These are phyloP conservation scores for Drosophila birchii DNA, from an alignment of 2,888 invertebrate species.

Conservation along the genomic window DNA sequence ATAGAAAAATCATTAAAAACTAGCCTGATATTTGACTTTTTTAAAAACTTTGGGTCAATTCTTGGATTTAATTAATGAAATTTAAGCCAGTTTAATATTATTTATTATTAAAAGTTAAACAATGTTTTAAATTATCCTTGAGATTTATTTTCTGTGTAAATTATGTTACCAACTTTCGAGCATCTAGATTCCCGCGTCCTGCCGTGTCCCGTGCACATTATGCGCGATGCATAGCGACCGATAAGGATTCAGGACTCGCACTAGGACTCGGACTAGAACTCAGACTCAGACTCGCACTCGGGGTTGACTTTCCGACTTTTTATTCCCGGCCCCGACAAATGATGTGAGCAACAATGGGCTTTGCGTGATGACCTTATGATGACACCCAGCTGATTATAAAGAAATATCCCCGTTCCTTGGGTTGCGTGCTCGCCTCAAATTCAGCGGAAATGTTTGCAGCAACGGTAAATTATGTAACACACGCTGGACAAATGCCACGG, in stretches of 20 bases:
- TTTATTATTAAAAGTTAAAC: background rate
- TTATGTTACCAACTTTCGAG: constrained; percentile 3
- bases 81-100: rapidly evolving
- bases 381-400: constrained; percentile 80
- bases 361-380: constrained; percentile 82
- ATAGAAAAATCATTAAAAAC: background rate
- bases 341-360: constrained; percentile 49
- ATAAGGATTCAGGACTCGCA: constrained; percentile 58
- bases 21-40: rapidly evolving
- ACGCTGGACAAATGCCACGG: constrained; percentile 43
- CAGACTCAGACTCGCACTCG: background rate
- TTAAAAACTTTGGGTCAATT: no score
- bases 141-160: background rate
- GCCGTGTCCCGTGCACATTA: constrained; percentile 73
- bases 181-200: constrained; percentile 30
- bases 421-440: constrained; percentile 67
- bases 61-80: no score
- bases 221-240: constrained; percentile 66
- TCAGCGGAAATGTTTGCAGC: constrained; percentile 77
- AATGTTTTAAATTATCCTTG: no score
- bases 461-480: constrained; percentile 76
- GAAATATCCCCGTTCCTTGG: constrained; percentile 54
- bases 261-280: background rate
- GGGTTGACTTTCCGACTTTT: constrained; percentile 52
- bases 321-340: constrained; percentile 32